Evolutionary conservation across 1,140 invertebrate species (phyloP).

Genomic region (Neodiprion virginianus): DNA sequence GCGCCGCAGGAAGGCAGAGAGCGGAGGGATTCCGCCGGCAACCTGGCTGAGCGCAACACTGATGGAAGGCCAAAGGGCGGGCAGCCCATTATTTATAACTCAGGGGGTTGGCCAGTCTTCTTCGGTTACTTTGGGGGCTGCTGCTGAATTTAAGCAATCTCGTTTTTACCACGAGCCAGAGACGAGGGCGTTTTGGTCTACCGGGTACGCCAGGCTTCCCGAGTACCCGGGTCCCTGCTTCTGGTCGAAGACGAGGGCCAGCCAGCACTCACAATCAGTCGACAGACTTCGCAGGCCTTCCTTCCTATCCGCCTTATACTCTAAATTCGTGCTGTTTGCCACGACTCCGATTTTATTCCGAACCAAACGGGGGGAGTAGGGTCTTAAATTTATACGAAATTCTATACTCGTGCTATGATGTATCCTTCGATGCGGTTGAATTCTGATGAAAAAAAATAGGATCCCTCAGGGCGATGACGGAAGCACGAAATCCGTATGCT

Average conservation of each 20-base stretch:
- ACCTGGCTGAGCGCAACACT: background rate
- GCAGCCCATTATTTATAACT: constrained; percentile 40
- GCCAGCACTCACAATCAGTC: background rate
- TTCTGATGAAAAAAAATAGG: no score
- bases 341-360: background rate
- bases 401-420: no score
- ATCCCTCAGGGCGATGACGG: no score
- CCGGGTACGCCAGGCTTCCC: constrained; percentile 31
- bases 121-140: constrained; percentile 24
- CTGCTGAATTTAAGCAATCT: constrained; percentile 44
- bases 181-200: constrained; percentile 44
- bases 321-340: no score
- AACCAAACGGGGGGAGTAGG: background rate
- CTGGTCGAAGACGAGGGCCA: background rate
- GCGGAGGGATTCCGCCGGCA: background rate
- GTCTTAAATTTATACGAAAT: no score
- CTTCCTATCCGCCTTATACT: background rate
- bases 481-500: no score
- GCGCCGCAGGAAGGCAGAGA: background rate
- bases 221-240: constrained; percentile 22
- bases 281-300: background rate
- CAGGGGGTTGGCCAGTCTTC: constrained; percentile 38
- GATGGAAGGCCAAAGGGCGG: constrained; percentile 30
- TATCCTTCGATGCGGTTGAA: no score
- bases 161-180: constrained; percentile 33